phyloP scores from a whole-genome alignment of 2,888 invertebrate species.

The Eupithecia abbreviata region DNA sequence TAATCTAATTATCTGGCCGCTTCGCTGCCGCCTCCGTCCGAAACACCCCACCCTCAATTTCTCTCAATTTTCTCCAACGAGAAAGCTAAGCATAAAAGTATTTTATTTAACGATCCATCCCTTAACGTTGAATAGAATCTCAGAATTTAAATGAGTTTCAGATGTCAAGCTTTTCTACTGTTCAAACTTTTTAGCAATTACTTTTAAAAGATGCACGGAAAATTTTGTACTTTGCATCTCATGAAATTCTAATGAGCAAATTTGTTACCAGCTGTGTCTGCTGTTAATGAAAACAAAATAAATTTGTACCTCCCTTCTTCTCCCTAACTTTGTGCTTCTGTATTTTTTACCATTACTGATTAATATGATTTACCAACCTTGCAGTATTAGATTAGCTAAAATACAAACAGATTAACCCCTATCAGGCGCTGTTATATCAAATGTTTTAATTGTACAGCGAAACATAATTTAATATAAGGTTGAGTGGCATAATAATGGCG shows the following conservation, averaged over 20 bases:
- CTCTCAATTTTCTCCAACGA: conserved; percentile 63
- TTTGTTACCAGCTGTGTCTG: conserved; percentile 26
- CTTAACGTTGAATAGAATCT: conserved; percentile 59
- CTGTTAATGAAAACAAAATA: conserved; percentile 26
- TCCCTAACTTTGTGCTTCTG: conserved; percentile 17
- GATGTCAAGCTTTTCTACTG: conserved; percentile 50
- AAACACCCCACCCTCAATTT: conserved; percentile 64
- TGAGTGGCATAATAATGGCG: conserved; percentile 73
- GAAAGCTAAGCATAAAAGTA: conserved; percentile 67
- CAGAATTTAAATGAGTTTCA: conserved; percentile 58
- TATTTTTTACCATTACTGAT: conserved; percentile 6
- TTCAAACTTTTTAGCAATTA: conserved; percentile 45
- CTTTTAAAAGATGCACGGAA: conserved; percentile 37
- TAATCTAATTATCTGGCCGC: conserved; percentile 80
- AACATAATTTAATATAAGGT: conserved; percentile 70
- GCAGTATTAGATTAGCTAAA: not conserved
- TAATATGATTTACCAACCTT: not conserved
- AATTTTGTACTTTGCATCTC: conserved; percentile 37
- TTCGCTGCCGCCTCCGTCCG: conserved; percentile 69
- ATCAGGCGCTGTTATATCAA: conserved; percentile 33
- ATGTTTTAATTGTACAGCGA: conserved; percentile 48
- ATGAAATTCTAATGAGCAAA: conserved; percentile 35
- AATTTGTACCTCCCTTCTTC: conserved; percentile 12
- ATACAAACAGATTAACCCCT: conserved; percentile 6
- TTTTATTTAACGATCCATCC: conserved; percentile 69